phyloP scores from a whole-genome alignment of 2,888 invertebrate species.

The Dichetophora obliterata region DNA sequence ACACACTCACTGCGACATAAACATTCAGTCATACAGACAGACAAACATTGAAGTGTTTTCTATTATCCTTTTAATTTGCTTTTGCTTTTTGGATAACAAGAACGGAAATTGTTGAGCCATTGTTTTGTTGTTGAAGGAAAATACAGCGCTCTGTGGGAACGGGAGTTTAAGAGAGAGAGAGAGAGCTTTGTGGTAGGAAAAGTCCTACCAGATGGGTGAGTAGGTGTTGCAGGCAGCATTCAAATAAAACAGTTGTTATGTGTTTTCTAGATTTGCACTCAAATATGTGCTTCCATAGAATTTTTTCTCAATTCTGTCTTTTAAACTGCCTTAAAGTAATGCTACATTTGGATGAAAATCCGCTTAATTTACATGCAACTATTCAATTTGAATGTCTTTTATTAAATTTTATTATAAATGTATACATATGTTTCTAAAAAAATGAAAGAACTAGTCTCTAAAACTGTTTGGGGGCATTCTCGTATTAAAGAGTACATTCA shows the following conservation, averaged over 20 bases:
- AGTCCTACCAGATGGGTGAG: not conserved
- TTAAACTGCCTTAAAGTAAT: no score
- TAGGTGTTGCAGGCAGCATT: not conserved
- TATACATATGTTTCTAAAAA: no score
- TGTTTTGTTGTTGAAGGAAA: not conserved
- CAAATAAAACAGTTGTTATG: slow-evolving; percentile 2
- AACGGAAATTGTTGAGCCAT: slow-evolving; percentile 16
- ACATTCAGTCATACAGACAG: slow-evolving; percentile 9
- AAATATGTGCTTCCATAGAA: not conserved
- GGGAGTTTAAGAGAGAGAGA: not conserved
- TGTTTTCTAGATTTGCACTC: not conserved
- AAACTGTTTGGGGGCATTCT: no score
- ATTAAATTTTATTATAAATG: no score
- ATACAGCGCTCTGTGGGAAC: not conserved
- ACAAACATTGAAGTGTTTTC: slow-evolving; percentile 16
- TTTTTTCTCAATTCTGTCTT: no score
- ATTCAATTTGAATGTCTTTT: no score
- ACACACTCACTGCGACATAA: not conserved
- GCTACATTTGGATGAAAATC: no score
- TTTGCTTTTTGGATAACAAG: slow-evolving; percentile 28
- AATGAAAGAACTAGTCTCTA: no score
- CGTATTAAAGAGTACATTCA: no score
- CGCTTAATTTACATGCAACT: no score
- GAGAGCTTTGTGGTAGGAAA: not conserved
- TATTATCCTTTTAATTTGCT: slow-evolving; percentile 39